Conservation (phyloP, 2,797 vertebrate species). For the Hafferia zeledoni region DNA sequence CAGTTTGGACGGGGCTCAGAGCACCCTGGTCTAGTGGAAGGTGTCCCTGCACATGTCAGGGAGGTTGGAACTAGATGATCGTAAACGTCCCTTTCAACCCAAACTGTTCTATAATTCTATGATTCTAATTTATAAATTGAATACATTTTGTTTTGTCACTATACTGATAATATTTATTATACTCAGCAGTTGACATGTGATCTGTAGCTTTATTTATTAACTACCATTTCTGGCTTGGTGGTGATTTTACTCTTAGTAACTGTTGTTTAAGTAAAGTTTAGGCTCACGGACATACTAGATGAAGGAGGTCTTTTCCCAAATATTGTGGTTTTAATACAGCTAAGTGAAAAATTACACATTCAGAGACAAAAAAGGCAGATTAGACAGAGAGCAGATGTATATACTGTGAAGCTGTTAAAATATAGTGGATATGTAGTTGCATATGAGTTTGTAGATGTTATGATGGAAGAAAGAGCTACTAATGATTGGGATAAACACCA, state of each 20-base stretch:
- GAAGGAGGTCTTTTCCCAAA: neutral
- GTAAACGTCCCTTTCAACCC: neutral
- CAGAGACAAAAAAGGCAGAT: neutral
- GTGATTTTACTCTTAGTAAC: neutral
- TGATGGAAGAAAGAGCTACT: neutral
- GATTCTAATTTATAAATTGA: neutral
- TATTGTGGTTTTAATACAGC: neutral
- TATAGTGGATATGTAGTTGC: neutral
- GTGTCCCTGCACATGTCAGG: neutral
- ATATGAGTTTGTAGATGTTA: neutral
- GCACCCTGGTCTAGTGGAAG: fast-evolving
- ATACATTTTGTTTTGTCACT: neutral
- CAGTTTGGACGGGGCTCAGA: neutral
- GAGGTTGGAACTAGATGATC: neutral
- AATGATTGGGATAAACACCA: neutral
- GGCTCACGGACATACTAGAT: neutral
- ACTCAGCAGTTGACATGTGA: neutral
- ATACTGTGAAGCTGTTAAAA: neutral
- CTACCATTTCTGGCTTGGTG: neutral
- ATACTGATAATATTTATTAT: neutral
- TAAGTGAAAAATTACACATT: neutral
- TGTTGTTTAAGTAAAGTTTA: neutral
- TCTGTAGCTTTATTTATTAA: neutral
- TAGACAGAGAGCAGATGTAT: neutral
- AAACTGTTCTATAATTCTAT: neutral